phyloP scores from a whole-genome alignment of 1,140 invertebrate genomes.

The Drosophila tani region DNA sequence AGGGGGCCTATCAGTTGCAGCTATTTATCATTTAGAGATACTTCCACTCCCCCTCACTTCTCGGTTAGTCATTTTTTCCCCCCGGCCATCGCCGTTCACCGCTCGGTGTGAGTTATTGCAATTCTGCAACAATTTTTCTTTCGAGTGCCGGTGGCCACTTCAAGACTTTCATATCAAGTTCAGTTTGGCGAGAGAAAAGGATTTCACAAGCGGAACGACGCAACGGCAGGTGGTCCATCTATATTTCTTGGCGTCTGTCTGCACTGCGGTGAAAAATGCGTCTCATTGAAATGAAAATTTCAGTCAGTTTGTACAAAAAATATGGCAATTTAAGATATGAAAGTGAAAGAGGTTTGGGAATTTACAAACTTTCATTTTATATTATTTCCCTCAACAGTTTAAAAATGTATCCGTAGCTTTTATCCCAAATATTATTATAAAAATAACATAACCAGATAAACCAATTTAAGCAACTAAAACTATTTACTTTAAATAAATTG shows the following conservation, averaged over 20 bases:
- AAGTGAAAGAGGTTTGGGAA: not conserved
- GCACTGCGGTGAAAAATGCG: constrained; percentile 22
- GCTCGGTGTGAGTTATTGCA: constrained; percentile 72
- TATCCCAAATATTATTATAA: too few relatives aligned
- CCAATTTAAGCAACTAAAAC: too few relatives aligned
- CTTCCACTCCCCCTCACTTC: constrained; percentile 12
- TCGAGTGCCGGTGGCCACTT: constrained; percentile 72
- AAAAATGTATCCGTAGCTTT: too few relatives aligned
- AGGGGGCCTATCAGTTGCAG: constrained; percentile 50
- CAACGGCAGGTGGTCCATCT: constrained; percentile 53
- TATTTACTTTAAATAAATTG: too few relatives aligned
- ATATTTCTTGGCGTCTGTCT: constrained; percentile 16
- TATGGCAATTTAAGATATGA: not conserved
- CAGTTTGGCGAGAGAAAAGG: constrained; percentile 52
- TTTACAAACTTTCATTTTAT: not conserved
- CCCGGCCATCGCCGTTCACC: not conserved
- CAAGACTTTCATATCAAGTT: constrained; percentile 65
- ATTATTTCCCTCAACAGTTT: not conserved
- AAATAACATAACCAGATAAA: too few relatives aligned
- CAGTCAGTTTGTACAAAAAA: not conserved
- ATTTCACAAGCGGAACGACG: constrained; percentile 57
- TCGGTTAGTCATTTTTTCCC: constrained; percentile 57
- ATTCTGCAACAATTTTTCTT: constrained; percentile 81
- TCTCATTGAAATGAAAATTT: constrained; percentile 6
- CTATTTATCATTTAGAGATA: constrained; percentile 76